These are phyloP conservation scores for Cheilosia vulpina DNA, from an alignment of 2,888 invertebrate species.

Conservation along the genomic window DNA sequence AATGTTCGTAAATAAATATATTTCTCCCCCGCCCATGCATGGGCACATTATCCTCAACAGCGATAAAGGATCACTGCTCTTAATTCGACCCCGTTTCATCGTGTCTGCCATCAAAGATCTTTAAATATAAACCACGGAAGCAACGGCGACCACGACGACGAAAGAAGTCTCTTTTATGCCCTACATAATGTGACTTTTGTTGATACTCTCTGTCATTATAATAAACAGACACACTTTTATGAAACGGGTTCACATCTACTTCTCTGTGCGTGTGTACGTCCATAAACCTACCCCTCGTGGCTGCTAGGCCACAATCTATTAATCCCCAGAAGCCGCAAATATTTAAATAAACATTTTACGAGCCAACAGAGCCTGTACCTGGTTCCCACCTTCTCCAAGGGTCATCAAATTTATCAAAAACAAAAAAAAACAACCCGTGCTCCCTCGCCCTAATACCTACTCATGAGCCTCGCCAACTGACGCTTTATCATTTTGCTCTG, in stretches of 20 bases:
- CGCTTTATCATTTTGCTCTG: slow-evolving; percentile 68
- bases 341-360: slow-evolving; percentile 71
- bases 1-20: no score
- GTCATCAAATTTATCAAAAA: slow-evolving; percentile 46
- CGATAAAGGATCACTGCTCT: background rate
- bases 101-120: slow-evolving; percentile 1
- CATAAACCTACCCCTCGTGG: background rate
- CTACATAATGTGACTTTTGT: slow-evolving; percentile 29
- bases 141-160: background rate
- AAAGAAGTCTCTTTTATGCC: slow-evolving; percentile 11
- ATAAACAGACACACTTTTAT: slow-evolving; percentile 17
- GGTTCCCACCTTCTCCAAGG: slow-evolving; percentile 35
- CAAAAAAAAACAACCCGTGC: slow-evolving; percentile 26
- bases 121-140: slow-evolving; percentile 8
- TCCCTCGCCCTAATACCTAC: background rate
- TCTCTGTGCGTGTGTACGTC: background rate
- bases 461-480: slow-evolving; percentile 3
- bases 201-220: slow-evolving; percentile 9
- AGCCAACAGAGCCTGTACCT: slow-evolving; percentile 28
- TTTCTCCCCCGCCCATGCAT: no score
- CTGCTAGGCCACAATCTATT: slow-evolving; percentile 45
- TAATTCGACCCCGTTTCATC: background rate
- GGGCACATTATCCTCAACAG: background rate
- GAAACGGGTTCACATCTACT: background rate
- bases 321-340: slow-evolving; percentile 45